These are phyloP conservation scores for Pteria penguin DNA, from an alignment of 2,888 invertebrate species.

Conservation along the genomic window DNA sequence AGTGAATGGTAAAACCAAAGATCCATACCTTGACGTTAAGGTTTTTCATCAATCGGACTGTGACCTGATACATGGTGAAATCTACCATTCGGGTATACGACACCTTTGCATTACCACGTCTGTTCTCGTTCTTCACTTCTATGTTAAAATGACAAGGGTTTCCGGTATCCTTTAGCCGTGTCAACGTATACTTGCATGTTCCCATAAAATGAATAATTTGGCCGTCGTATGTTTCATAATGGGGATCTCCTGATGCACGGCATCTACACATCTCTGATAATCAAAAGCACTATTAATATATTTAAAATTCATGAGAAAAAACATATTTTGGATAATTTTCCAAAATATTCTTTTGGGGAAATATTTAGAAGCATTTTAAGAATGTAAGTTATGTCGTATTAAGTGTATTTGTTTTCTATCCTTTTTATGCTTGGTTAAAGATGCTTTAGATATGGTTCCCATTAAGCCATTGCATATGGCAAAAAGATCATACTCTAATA, in stretches of 20 bases:
- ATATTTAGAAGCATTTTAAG: no score
- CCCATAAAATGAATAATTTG: constrained; percentile 16
- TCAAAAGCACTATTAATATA: no score
- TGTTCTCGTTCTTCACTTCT: neutral
- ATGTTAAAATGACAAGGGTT: neutral
- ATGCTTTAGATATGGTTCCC: no score
- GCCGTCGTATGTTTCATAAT: constrained; percentile 11
- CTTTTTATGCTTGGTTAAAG: no score
- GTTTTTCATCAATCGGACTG: neutral
- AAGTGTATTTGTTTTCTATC: no score
- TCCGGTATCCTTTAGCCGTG: neutral
- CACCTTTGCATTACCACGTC: neutral
- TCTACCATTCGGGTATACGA: neutral
- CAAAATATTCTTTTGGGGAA: no score
- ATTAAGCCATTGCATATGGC: no score
- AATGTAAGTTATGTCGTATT: no score
- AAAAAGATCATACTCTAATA: no score
- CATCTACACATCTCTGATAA: constrained; percentile 3
- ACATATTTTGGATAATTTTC: no score
- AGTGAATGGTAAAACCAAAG: no score
- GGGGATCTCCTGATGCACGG: constrained; percentile 16
- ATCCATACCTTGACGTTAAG: neutral
- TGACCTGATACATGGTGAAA: neutral
- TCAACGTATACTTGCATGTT: constrained; percentile 3
- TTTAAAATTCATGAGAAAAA: no score